These are phyloP conservation scores for Phymastichus coffea DNA, from an alignment of 1,140 invertebrate species.

Conservation along the genomic window DNA sequence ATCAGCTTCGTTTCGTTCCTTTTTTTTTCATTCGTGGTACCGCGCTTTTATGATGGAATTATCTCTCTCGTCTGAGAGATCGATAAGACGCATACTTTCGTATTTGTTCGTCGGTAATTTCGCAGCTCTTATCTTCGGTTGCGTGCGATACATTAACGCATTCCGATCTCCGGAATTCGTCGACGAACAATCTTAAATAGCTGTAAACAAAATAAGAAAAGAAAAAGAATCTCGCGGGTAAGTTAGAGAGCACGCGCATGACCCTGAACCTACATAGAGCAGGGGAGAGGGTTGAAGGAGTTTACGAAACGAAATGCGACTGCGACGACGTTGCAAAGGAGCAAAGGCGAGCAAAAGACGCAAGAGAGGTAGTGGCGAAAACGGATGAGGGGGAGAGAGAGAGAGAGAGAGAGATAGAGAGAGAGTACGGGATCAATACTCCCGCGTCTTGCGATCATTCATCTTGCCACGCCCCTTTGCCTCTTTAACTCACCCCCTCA, in stretches of 20 bases:
- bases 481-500: slow-evolving; percentile 30
- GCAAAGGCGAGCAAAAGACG: slow-evolving; percentile 13
- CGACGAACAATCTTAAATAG: no score
- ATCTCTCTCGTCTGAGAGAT: no score
- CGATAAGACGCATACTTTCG: no score
- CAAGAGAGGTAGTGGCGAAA: slow-evolving; percentile 22
- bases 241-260: slow-evolving; percentile 45
- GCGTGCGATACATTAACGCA: no score
- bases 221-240: no score
- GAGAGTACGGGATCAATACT: slow-evolving; percentile 55
- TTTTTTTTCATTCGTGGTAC: no score
- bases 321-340: neutral
- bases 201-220: no score
- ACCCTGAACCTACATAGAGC: slow-evolving; percentile 47
- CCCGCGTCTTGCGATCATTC: slow-evolving; percentile 59
- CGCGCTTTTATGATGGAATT: no score
- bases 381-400: slow-evolving; percentile 35
- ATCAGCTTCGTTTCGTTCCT: no score
- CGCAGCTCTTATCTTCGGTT: no score
- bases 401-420: slow-evolving; percentile 32
- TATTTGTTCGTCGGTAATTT: no score
- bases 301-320: neutral
- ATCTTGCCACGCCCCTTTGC: slow-evolving; percentile 58
- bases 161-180: no score
- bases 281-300: neutral